Evolutionary conservation across 2,113 vertebrate genomes (phyloP), one percentile per base, ranked within the genome.

Genomic region (Corythornis cristatus): DNA sequence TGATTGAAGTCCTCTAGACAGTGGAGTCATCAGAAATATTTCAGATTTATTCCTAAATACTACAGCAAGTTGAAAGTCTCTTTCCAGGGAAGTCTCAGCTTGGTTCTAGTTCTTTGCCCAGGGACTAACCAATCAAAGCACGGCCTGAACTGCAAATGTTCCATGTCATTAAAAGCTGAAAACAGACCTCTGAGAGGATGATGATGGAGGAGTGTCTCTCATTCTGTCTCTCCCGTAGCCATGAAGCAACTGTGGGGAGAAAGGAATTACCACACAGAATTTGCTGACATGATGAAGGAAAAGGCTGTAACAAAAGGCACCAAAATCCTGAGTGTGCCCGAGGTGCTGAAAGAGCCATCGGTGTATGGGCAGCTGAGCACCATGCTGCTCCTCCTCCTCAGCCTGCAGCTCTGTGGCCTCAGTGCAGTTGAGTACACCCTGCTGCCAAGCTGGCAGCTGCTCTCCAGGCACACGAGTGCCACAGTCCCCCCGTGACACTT

Each of bases 351-450:
- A 66, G 96, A 98, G 29, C 79, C 11, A 37, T 93, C 95, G 0
- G 4, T 98, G 25, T 96, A 98, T 73, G 98, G 97, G 35, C 98
- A 98, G 90, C 93, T 98, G 35, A n/a, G 94, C 33, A 97, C 96
- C 65, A 28, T 97, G 93, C 13, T 98, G 15, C 73, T 98, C 29
- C 73, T 95, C 46, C 88, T 97, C 57, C 37, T 78, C 46, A 89
- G 97, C 5, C 58, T 99, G 31, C 98, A 99, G 96, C 94, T 99
- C 66, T 98, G 97, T 91, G 98, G 98, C 93, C 97, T 98, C 74
- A 98, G 97, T 71, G 98, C 98, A 78, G 98, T 98, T 97, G 90
- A 96, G 94, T 96, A 90, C 21, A 57, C n/a, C 23, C 60, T 37
- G 2, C 42, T 79, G 54, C 71, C 48, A 15, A 37, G 26, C 68